These are phyloP conservation scores for Philopotamus ludificatus DNA, from an alignment of 1,140 invertebrate species.

Conservation along the genomic window DNA sequence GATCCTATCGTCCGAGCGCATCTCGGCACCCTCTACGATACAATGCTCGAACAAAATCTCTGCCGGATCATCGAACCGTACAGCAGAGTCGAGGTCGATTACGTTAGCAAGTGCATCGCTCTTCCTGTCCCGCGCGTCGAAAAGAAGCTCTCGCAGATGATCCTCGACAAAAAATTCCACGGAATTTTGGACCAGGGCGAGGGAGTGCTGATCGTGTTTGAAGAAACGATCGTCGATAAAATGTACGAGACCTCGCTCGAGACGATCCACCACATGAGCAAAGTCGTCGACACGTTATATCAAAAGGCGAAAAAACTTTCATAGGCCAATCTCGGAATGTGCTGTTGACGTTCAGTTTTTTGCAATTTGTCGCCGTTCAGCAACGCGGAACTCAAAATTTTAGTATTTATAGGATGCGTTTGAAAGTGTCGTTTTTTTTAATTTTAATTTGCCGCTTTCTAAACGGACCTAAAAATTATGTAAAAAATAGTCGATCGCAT, in stretches of 20 bases:
- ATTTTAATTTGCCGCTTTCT: too few relatives aligned
- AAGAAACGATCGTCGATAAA: constrained; percentile 91
- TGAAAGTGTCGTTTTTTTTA: too few relatives aligned
- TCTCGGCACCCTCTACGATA: constrained; percentile 94
- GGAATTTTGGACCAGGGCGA: constrained; percentile 98
- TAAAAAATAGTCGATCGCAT: too few relatives aligned
- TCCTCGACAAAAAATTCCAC: constrained; percentile 95
- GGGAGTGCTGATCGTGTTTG: constrained; percentile 95
- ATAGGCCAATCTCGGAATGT: too few relatives aligned
- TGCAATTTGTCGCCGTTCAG: too few relatives aligned
- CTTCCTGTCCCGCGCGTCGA: constrained; percentile 90
- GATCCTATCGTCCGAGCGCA: constrained; percentile 97
- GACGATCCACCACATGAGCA: constrained; percentile 98
- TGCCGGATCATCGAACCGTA: constrained; percentile 99
- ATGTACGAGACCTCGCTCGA: constrained; percentile 96
- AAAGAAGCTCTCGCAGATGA: constrained; percentile 99
- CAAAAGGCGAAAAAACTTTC: constrained; percentile 98
- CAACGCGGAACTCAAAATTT: too few relatives aligned
- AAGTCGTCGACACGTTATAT: constrained; percentile 97
- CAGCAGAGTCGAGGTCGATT: constrained; percentile 87
- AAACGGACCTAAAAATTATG: too few relatives aligned
- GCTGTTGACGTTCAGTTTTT: too few relatives aligned
- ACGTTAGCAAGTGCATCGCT: constrained; percentile 69
- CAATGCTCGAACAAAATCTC: constrained; percentile 98
- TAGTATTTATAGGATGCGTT: too few relatives aligned